These are phyloP conservation scores for Hyaena hyaena DNA, from an alignment of 2,113 vertebrate genomes.

Conservation along the genomic window DNA sequence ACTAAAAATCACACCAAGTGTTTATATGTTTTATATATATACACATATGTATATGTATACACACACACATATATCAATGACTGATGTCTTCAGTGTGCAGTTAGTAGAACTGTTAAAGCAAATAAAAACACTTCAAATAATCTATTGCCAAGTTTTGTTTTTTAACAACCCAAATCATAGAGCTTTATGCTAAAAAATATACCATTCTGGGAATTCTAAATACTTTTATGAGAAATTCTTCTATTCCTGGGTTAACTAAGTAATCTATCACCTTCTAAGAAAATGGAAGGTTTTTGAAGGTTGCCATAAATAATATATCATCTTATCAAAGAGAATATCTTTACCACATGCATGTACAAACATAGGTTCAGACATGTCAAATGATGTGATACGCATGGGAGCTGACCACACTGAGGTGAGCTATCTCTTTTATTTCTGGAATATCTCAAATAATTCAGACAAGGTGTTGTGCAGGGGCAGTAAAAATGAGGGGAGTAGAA, in stretches of 20 bases:
- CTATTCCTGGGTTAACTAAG: neutral
- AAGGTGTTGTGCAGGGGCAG: neutral
- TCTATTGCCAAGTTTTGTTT: neutral
- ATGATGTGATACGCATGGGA: neutral
- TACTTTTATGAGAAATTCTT: slow-evolving; percentile 46
- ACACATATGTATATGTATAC: too few species aligned
- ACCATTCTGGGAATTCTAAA: neutral
- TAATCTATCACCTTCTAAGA: neutral
- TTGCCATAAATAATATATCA: neutral
- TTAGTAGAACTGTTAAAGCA: neutral
- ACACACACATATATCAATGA: neutral
- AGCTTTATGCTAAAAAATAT: slow-evolving; percentile 18
- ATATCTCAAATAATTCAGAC: neutral
- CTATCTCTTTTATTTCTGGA: neutral
- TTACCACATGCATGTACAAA: neutral
- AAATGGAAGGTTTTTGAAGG: neutral
- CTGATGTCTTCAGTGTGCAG: neutral
- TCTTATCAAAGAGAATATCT: neutral
- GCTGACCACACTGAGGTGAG: neutral
- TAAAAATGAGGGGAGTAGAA: neutral
- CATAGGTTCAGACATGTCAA: neutral
- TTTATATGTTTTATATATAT: neutral
- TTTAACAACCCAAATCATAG: neutral
- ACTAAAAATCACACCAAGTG: neutral
- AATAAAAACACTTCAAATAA: neutral